A percentile compares a stretch with the other conserved stretches of the same genome.
phyloP scores from a whole-genome alignment of 2,113 vertebrate species.

The Centrocercus urophasianus region DNA sequence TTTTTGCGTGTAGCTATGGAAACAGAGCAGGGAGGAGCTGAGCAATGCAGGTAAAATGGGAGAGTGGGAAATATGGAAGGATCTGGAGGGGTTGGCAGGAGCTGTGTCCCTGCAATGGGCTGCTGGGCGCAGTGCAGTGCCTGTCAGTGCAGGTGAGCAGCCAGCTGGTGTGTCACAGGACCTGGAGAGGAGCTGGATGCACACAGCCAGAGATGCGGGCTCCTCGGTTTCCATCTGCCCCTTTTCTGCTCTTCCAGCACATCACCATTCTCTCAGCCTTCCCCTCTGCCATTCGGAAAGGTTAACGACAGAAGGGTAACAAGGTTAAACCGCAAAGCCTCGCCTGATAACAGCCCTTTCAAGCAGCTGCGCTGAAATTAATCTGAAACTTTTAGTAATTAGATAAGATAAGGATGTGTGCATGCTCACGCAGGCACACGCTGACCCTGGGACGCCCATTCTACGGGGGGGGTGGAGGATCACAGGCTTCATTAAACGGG shows the following conservation, averaged over 20 bases:
- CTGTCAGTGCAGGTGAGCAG: slow-evolving; percentile 65
- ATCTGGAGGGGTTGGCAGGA: slow-evolving; percentile 71
- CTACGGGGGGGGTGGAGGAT: slow-evolving; percentile 2
- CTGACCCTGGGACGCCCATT: slow-evolving; percentile 17
- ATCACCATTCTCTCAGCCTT: slow-evolving; percentile 28
- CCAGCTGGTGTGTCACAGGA: slow-evolving; percentile 43
- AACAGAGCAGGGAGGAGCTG: slow-evolving; percentile 75
- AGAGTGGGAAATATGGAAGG: slow-evolving; percentile 67
- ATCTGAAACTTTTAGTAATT: slow-evolving; percentile 76
- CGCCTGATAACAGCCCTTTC: slow-evolving; percentile 66
- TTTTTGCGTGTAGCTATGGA: slow-evolving; percentile 81
- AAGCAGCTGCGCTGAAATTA: slow-evolving; percentile 72
- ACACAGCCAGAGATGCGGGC: neutral
- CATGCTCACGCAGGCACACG: neutral
- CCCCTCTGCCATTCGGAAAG: slow-evolving; percentile 39
- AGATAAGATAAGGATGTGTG: slow-evolving; percentile 75
- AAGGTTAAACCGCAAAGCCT: slow-evolving; percentile 74
- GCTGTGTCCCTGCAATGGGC: slow-evolving; percentile 26
- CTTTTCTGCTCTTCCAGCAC: neutral
- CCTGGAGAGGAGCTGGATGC: slow-evolving; percentile 25
- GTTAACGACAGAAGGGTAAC: slow-evolving; percentile 71
- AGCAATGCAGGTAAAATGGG: slow-evolving; percentile 45
- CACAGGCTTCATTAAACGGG: slow-evolving; percentile 13
- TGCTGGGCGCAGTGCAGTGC: slow-evolving; percentile 61
- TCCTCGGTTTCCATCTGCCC: neutral